These are phyloP conservation scores for Machimus atricapillus DNA, from an alignment of 2,888 invertebrate genomes.

Conservation along the genomic window DNA sequence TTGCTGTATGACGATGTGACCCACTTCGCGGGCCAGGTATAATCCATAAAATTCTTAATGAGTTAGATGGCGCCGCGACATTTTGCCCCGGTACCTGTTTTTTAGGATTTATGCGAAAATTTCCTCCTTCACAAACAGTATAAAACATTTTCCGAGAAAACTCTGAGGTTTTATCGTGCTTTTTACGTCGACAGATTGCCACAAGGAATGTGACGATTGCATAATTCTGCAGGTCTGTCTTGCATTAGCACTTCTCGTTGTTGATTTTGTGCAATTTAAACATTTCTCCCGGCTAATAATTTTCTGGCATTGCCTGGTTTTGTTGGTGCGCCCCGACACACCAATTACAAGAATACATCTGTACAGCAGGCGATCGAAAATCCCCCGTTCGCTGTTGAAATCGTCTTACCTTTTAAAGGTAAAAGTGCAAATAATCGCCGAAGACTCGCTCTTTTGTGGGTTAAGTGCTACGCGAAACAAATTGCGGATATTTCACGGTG, in stretches of 20 bases:
- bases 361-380: background rate
- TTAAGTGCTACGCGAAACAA: slow-evolving; percentile 39
- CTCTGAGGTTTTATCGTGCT: background rate
- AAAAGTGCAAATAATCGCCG: slow-evolving; percentile 39
- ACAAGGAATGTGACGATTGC: slow-evolving; percentile 24
- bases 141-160: slow-evolving; percentile 13
- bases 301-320: background rate
- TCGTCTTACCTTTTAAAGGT: slow-evolving; percentile 29
- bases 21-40: background rate
- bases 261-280: slow-evolving; percentile 23
- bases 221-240: slow-evolving; percentile 17
- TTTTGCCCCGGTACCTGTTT: background rate
- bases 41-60: background rate
- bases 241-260: slow-evolving; percentile 8
- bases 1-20: background rate
- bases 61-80: background rate
- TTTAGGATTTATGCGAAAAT: background rate
- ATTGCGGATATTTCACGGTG: slow-evolving; percentile 5
- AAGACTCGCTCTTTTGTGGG: background rate
- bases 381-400: background rate
- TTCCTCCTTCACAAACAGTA: background rate
- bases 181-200: background rate
- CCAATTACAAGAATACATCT: background rate
- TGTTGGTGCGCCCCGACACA: background rate
- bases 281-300: slow-evolving; percentile 9